Evolutionary conservation across 2,797 vertebrate genomes (phyloP).

Genomic region (Pelobates cultripes): DNA sequence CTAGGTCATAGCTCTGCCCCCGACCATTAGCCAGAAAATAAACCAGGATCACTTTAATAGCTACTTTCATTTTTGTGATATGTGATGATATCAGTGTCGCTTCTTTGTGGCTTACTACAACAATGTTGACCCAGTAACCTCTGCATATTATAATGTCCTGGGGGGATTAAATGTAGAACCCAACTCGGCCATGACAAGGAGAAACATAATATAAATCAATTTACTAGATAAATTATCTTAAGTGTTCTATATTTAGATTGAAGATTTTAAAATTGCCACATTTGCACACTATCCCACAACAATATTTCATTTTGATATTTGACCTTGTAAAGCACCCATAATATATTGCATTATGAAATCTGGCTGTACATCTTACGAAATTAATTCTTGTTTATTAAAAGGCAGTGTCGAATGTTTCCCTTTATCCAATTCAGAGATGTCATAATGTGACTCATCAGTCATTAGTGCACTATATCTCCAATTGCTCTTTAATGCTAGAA

Average conservation of each 20-base stretch:
- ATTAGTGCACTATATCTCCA: no score
- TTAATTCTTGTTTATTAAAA: no score
- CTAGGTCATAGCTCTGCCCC: slow-evolving; percentile 84
- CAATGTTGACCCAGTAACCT: slow-evolving; percentile 71
- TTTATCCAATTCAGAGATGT: no score
- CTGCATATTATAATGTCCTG: slow-evolving; percentile 73
- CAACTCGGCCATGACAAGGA: no score
- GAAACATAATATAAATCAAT: no score
- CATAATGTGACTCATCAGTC: no score
- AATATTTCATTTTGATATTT: no score
- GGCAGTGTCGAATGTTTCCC: no score
- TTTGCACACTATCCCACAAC: neutral
- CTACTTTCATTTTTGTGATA: slow-evolving; percentile 30
- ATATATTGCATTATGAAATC: no score
- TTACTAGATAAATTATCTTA: slow-evolving; percentile 57
- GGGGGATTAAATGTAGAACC: slow-evolving; percentile 64
- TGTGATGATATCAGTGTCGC: neutral
- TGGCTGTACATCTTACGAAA: no score
- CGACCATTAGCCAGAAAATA: slow-evolving; percentile 81
- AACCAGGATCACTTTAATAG: slow-evolving; percentile 77
- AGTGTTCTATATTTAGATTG: neutral
- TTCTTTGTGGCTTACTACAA: slow-evolving; percentile 64
- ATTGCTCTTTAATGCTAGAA: no score
- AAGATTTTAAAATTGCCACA: neutral
- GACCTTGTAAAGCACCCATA: no score